These are phyloP conservation scores for Platichthys flesus DNA, from an alignment of 2,113 vertebrate species.

Conservation along the genomic window DNA sequence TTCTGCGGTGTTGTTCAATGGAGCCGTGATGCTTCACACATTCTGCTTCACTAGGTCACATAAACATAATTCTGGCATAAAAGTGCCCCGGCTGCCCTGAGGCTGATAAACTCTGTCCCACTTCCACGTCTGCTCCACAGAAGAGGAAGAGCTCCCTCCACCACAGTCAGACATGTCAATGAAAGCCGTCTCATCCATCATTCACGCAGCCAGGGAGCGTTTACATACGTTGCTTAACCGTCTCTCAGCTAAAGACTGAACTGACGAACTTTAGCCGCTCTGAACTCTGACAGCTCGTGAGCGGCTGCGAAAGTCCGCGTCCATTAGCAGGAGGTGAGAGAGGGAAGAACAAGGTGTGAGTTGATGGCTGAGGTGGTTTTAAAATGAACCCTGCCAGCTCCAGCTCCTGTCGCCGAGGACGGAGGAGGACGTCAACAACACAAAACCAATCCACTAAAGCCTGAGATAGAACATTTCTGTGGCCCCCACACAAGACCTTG, in stretches of 20 bases:
- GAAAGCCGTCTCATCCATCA: conserved; percentile 17
- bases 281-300: not conserved
- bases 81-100: conserved; percentile 6
- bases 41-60: conserved; percentile 20
- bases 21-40: not conserved
- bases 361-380: not conserved
- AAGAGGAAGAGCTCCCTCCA: not conserved
- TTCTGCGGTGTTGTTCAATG: conserved; percentile 10
- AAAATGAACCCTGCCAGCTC: not conserved
- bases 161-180: not conserved
- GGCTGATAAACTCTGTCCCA: not conserved
- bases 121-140: not conserved
- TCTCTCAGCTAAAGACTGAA: not conserved
- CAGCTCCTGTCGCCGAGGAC: too few relatives aligned
- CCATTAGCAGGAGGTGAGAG: not conserved
- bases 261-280: conserved; percentile 13
- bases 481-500: not conserved
- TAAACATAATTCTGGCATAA: conserved; percentile 13
- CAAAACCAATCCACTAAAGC: not conserved
- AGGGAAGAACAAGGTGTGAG: not conserved
- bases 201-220: not conserved
- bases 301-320: not conserved
- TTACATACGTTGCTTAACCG: not conserved
- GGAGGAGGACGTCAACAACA: too few relatives aligned
- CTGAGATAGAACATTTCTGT: not conserved